These are phyloP conservation scores for Dolichomitus sp. DNA, from an alignment of 2,888 invertebrate genomes.

Conservation along the genomic window DNA sequence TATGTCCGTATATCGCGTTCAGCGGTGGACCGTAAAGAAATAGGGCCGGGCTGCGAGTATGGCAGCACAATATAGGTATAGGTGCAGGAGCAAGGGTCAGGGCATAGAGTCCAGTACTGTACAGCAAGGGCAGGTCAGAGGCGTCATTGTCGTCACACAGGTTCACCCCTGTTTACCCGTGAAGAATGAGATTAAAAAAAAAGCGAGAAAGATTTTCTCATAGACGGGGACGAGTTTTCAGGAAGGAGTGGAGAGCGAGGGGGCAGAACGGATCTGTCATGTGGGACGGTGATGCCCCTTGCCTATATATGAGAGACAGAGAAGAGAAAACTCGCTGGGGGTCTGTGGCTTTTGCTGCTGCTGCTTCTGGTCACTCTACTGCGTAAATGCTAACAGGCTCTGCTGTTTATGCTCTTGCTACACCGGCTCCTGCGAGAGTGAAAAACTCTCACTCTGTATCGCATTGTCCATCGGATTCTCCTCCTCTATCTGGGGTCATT, in stretches of 20 bases:
- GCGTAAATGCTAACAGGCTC: conserved; percentile 52
- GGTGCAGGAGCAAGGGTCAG: conserved; percentile 48
- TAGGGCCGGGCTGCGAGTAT: conserved; percentile 31
- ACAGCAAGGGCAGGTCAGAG: conserved; percentile 61
- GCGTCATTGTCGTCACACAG: conserved; percentile 83
- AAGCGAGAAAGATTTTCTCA: conserved; percentile 61
- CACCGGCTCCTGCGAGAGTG: conserved; percentile 77
- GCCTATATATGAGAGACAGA: conserved; percentile 44
- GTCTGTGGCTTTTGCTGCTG: conserved; percentile 80
- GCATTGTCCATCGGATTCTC: conserved; percentile 57
- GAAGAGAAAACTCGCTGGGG: conserved; percentile 78
- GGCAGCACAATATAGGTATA: conserved; percentile 7
- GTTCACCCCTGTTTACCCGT: conserved; percentile 83
- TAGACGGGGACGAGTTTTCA: conserved; percentile 67
- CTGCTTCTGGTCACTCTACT: conserved; percentile 72
- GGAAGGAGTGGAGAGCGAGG: conserved; percentile 64
- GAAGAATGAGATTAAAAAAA: conserved; percentile 73
- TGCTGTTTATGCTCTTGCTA: conserved; percentile 75
- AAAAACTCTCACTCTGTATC: conserved; percentile 78
- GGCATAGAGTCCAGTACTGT: conserved; percentile 42
- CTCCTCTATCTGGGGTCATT: conserved; percentile 73
- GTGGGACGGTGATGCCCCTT: conserved; percentile 18
- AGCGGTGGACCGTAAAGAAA: conserved; percentile 4
- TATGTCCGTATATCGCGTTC: background rate
- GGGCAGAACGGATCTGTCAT: conserved; percentile 76